Evolutionary conservation across 2,113 vertebrate genomes (phyloP).

Genomic region (Donacobius atricapilla): DNA sequence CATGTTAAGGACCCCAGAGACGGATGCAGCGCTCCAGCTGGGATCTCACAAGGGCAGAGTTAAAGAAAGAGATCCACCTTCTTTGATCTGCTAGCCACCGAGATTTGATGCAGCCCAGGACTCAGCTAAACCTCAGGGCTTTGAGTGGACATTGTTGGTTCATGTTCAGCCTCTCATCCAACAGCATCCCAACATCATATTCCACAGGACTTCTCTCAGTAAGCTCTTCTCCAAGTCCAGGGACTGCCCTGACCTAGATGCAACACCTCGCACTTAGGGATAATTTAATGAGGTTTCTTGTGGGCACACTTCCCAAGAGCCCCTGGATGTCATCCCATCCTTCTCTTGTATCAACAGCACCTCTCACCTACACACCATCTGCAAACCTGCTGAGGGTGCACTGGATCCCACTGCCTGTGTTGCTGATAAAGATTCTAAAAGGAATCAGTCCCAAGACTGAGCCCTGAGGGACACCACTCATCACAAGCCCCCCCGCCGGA

Average conservation of each 20-base stretch:
- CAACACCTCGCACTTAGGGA: background rate
- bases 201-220: background rate
- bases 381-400: background rate
- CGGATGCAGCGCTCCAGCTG: background rate
- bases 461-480: too few species aligned
- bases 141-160: too few species aligned
- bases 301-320: background rate
- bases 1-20: background rate
- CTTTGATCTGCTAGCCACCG: background rate
- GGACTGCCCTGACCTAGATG: background rate
- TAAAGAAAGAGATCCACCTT: background rate
- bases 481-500: background rate
- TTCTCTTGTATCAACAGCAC: background rate
- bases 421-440: accelerated
- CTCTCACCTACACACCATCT: background rate
- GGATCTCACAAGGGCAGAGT: too few species aligned
- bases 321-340: background rate
- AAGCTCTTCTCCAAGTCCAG: background rate
- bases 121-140: background rate
- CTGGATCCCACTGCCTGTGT: background rate
- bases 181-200: background rate
- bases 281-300: background rate
- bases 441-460: background rate
- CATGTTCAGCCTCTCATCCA: background rate
- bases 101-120: background rate